Base-by-base conservation (phyloP, 1,140 invertebrate genomes). In the Aphidius ervi region DNA sequence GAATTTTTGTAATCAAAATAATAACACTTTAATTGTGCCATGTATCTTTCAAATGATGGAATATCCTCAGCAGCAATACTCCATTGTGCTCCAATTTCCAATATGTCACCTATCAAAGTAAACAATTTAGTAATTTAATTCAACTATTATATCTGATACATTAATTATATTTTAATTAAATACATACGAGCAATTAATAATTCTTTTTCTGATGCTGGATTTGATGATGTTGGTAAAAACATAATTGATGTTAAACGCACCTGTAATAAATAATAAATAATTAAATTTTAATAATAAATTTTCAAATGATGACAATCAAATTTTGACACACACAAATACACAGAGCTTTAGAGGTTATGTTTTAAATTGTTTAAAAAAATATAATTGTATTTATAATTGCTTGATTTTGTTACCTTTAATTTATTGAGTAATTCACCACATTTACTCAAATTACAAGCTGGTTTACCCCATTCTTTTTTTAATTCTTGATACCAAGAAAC, bases 61-160 rank as follows among this genome's bases (percentile, higher is more conserved):
- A 97, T 94, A 81, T 98, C 92, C 79, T 93, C 90, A 31, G 83
- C 87, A 37, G 89, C 88, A 63, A 98, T 95, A 66, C 94, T 95
- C 87, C 92, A 96, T 80, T 96, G 92, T 40, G 94, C 95, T 63
- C 95, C 96, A 68, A 98, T 95, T 85, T 99, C 96, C 41, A 99
- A 81, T 62, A 95, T 88, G 78, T 97, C 93, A 69, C 89, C 86
- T 88, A 56, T 42, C n/a, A 45, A 62, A 56, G 37, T 59, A 49
- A 52, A 57, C 2, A 40, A 41, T n/a, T n/a, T n/a, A n/a, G n/a
- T n/a, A n/a, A n/a, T n/a, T n/a, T n/a, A n/a, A n/a, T n/a, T n/a
- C n/a, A n/a, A n/a, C n/a, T n/a, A n/a, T n/a, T n/a, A n/a, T n/a
- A n/a, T n/a, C n/a, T n/a, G n/a, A n/a, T n/a, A n/a, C n/a, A n/a